Evolutionary conservation across 1,140 invertebrate genomes (phyloP).

Genomic region (Drosophila nikananu): DNA sequence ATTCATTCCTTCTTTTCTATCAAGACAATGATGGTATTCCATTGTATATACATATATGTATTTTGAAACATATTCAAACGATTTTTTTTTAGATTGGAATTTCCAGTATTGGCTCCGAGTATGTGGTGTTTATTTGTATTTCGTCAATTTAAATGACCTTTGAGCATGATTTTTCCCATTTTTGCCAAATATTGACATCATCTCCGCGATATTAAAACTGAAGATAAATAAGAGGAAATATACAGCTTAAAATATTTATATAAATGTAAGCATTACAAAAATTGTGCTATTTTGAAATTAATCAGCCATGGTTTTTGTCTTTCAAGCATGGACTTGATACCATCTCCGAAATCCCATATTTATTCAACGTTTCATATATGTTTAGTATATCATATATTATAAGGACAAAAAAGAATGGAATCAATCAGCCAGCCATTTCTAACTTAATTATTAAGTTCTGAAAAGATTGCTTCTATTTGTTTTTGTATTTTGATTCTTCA

Average conservation of each 20-base stretch:
- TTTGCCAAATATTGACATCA: background rate
- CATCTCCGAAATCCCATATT: background rate
- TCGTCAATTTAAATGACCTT: background rate
- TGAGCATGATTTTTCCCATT: background rate
- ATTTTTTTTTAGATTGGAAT: background rate
- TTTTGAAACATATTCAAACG: background rate
- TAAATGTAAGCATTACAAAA: background rate
- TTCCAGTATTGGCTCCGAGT: background rate
- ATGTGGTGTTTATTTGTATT: constrained; percentile 13
- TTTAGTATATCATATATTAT: background rate
- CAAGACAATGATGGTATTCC: constrained; percentile 5
- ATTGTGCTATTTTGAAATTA: background rate
- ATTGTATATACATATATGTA: constrained; percentile 24
- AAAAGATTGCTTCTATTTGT: background rate
- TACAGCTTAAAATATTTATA: background rate
- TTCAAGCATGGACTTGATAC: no score
- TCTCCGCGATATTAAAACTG: background rate
- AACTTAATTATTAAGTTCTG: background rate
- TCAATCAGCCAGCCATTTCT: background rate
- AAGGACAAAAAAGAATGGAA: no score
- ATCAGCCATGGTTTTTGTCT: background rate
- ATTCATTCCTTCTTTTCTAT: background rate
- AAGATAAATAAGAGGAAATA: no score
- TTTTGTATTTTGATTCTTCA: background rate
- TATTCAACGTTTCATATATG: background rate